Evolutionary conservation across 2,888 invertebrate species (phyloP), one percentile per base, ranked within the genome.

Genomic region (Brachylomia viminalis): DNA sequence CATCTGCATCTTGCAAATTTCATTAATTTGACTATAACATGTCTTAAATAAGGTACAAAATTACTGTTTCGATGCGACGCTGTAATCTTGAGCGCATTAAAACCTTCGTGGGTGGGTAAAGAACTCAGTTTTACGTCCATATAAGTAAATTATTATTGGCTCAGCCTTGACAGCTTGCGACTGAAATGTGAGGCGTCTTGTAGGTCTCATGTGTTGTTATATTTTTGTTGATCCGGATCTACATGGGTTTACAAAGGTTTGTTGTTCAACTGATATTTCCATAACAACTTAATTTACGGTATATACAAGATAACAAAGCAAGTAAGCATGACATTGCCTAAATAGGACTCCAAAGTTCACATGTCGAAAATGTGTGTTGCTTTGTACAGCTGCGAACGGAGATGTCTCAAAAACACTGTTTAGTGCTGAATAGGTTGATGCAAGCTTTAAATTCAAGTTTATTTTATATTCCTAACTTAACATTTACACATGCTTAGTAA

Each of bases 61-160:
- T 90, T 86, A 85, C 86, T 77, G 84, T 86, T 86, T 82, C 81
- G 84, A 77, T 85, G 85, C 80, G 52, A 72, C 79, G 71, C 72
- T 73, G 86, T 87, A 84, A 87, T 88, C 81, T 88, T 69, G 80
- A 65, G 80, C 38, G 84, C 80, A 87, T 90, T 89, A 89, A 89
- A 87, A 83, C 77, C 90, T 85, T 87, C 88, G 89, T 92, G 91
- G 89, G 91, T 87, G 91, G 91, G 82, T 88, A 82, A 87, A 90
- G 83, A 88, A 86, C 73, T 80, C 75, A 75, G 77, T 82, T 86
- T 86, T 80, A 78, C 72, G 74, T 77, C 87, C 87, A 80, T 90
- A 79, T 88, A 88, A 70, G 88, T 86, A 84, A 86, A 85, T 86
- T 87, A 90, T 86, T 85, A 86, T 86, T 84, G 73, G 76, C 27